These are phyloP conservation scores for Megaceryle maxima DNA, from an alignment of 2,113 vertebrate species.

Conservation along the genomic window DNA sequence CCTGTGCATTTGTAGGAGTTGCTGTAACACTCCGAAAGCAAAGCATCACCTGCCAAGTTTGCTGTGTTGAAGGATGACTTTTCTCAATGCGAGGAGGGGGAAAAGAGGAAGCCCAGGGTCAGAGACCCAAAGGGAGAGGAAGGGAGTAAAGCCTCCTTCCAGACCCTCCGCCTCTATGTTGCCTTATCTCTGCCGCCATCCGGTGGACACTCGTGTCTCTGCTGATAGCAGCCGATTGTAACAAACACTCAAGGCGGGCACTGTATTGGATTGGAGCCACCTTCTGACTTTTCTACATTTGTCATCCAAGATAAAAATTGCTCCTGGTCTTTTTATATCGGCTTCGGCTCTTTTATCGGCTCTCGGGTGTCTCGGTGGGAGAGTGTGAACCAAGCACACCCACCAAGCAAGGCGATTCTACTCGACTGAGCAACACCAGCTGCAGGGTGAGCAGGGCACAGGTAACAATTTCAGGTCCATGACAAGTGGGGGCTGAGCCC, in stretches of 20 bases:
- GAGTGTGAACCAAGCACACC: not conserved
- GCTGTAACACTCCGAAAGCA: slow-evolving; percentile 38
- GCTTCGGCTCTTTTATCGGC: slow-evolving; percentile 40
- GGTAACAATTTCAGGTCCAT: not conserved
- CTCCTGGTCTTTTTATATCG: slow-evolving; percentile 69
- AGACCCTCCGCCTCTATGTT: slow-evolving; percentile 63
- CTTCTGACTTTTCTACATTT: slow-evolving; percentile 80
- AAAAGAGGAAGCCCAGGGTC: slow-evolving; percentile 67
- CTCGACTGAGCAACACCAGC: not conserved
- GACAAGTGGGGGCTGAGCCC: not conserved
- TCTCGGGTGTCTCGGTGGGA: not conserved
- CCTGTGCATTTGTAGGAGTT: slow-evolving; percentile 62
- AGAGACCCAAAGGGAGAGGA: slow-evolving; percentile 54
- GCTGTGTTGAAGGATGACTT: slow-evolving; percentile 48
- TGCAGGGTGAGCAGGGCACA: not conserved
- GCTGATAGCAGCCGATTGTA: slow-evolving; percentile 74
- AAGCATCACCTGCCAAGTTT: slow-evolving; percentile 68
- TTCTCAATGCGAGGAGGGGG: slow-evolving; percentile 24
- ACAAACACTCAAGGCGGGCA: slow-evolving; percentile 34
- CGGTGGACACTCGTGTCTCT: slow-evolving; percentile 49
- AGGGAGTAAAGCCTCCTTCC: not conserved
- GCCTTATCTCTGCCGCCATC: slow-evolving; percentile 75
- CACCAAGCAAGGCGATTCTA: not conserved
- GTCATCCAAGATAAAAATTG: slow-evolving; percentile 78
- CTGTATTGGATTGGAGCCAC: slow-evolving; percentile 60